Evolutionary conservation across 2,113 vertebrate genomes (phyloP).

Genomic region (Chlorodrepanis virens): DNA sequence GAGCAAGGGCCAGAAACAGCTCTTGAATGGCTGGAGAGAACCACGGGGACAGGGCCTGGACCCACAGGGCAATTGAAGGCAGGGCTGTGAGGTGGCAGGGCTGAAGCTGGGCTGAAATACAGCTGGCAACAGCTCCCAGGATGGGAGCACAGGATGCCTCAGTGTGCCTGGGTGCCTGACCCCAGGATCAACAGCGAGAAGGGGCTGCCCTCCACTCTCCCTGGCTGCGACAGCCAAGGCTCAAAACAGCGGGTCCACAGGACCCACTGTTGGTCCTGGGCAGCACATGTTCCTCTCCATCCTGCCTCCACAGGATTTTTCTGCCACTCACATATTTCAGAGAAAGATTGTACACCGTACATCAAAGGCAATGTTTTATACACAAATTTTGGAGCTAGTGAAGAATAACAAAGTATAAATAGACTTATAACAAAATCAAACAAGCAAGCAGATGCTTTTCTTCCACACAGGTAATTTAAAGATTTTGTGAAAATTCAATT

Average conservation of each 20-base stretch:
- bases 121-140: neutral
- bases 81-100: neutral
- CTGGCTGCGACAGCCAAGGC: fast-evolving
- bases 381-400: neutral
- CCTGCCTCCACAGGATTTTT: neutral
- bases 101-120: neutral
- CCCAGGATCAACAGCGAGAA: neutral
- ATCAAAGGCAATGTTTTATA: neutral
- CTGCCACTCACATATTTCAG: neutral
- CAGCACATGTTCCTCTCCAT: fast-evolving
- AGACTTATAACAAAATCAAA: neutral
- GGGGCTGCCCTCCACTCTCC: fast-evolving
- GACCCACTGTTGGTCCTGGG: fast-evolving
- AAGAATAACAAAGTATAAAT: neutral
- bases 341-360: fast-evolving
- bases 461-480: neutral
- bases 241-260: fast-evolving
- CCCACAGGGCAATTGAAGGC: fast-evolving
- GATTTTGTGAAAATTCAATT: neutral
- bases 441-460: neutral
- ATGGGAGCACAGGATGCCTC: neutral
- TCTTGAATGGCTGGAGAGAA: neutral
- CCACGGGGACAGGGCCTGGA: neutral
- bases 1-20: neutral
- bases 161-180: neutral